phyloP scores from a whole-genome alignment of 2,888 invertebrate species.

The Melanchra persicariae region DNA sequence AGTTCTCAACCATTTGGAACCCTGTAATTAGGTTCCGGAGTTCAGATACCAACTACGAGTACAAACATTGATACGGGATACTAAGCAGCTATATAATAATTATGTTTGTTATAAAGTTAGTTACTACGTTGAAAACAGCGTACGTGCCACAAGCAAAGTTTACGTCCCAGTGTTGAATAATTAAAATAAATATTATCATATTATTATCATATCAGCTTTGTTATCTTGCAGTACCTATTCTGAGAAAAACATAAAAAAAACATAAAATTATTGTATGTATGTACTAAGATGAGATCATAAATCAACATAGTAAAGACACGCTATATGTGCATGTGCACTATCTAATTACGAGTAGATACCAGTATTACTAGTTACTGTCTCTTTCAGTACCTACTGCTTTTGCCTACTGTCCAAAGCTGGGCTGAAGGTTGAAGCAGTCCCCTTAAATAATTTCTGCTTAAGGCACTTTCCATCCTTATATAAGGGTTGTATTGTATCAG shows the following conservation, averaged over 20 bases:
- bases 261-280: slow-evolving; percentile 30
- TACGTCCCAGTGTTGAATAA: slow-evolving; percentile 22
- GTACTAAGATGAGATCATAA: slow-evolving; percentile 1
- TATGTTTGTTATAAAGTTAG: background rate
- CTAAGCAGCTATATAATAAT: background rate
- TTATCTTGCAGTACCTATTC: slow-evolving; percentile 37
- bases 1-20: too few species aligned
- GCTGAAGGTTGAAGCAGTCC: background rate
- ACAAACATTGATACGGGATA: background rate
- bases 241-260: slow-evolving; percentile 29
- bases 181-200: slow-evolving; percentile 51
- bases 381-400: too few species aligned
- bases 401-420: background rate
- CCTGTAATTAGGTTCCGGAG: too few species aligned
- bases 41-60: background rate
- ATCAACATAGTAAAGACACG: background rate
- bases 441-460: too few species aligned
- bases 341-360: background rate
- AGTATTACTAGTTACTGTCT: too few species aligned
- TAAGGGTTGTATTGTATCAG: too few species aligned
- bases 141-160: slow-evolving; percentile 40
- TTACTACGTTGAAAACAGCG: slow-evolving; percentile 16
- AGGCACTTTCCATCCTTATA: too few species aligned
- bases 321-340: background rate
- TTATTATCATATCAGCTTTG: slow-evolving; percentile 34